Evolutionary conservation across 2,113 vertebrate species (phyloP).

Genomic region (Gallinago paraguaiae): DNA sequence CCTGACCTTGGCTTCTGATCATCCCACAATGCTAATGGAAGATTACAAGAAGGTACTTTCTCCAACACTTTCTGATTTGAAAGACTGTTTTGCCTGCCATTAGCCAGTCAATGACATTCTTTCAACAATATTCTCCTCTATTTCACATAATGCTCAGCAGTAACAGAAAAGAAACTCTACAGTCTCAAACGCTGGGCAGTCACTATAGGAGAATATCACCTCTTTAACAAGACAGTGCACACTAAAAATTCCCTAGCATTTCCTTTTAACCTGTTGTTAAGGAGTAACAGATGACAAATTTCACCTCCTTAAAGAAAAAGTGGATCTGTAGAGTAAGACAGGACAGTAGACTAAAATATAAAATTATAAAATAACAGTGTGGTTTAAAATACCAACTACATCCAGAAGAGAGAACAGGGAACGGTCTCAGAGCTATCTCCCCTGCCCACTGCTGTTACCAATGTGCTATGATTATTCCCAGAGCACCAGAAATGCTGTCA

Average conservation of each 20-base stretch:
- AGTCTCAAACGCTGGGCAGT: background rate
- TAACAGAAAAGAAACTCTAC: background rate
- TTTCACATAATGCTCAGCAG: background rate
- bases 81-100: background rate
- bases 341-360: background rate
- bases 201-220: accelerated
- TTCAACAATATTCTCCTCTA: background rate
- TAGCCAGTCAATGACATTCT: background rate
- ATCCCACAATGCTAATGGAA: background rate
- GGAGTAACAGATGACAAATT: background rate
- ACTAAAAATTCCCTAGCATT: background rate
- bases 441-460: background rate
- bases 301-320: background rate
- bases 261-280: background rate
- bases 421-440: background rate
- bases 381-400: background rate
- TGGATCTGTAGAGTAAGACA: background rate
- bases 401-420: background rate
- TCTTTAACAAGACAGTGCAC: background rate
- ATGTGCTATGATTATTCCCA: background rate
- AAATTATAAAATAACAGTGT: no score
- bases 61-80: background rate
- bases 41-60: background rate
- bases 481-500: background rate
- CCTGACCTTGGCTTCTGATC: background rate